Percentiles rank a stretch among this genome's conserved stretches.
Conservation (phyloP, 2,797 vertebrate genomes). For the Trematomus bernacchii region DNA sequence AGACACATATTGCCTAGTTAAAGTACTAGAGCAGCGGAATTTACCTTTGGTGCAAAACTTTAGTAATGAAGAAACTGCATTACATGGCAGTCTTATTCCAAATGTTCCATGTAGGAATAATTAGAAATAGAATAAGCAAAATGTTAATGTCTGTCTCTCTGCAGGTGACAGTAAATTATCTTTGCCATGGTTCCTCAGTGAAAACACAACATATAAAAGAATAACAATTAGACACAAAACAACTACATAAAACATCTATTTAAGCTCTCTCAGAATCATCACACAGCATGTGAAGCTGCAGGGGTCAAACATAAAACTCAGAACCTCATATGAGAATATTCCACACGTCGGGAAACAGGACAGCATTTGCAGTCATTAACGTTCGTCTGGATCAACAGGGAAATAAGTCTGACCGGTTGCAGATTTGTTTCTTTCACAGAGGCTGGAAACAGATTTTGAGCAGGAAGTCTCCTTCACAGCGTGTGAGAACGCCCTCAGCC, state of each 20-base stretch:
- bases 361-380: conserved; percentile 56
- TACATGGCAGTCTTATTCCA: conserved; percentile 78
- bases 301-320: conserved; percentile 67
- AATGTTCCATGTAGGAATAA: conserved; percentile 83
- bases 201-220: conserved; percentile 70
- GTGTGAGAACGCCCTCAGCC: conserved; percentile 81
- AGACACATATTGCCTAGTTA: conserved; percentile 75
- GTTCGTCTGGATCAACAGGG: conserved; percentile 52
- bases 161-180: conserved; percentile 82
- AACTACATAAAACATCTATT: conserved; percentile 68
- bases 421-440: conserved; percentile 56
- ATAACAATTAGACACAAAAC: conserved; percentile 70
- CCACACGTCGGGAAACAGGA: conserved; percentile 35
- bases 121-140: conserved; percentile 80
- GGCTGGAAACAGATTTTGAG: conserved; percentile 71
- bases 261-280: conserved; percentile 49
- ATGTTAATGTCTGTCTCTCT: conserved; percentile 80
- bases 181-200: conserved; percentile 78
- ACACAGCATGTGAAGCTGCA: conserved; percentile 53
- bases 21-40: conserved; percentile 75
- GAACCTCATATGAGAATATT: conserved; percentile 62
- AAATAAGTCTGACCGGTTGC: conserved; percentile 70
- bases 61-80: conserved; percentile 79
- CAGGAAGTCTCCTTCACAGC: conserved; percentile 74
- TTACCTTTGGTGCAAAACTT: conserved; percentile 73